Conservation (phyloP, 2,113 vertebrate genomes). For the Pithys albifrons region DNA sequence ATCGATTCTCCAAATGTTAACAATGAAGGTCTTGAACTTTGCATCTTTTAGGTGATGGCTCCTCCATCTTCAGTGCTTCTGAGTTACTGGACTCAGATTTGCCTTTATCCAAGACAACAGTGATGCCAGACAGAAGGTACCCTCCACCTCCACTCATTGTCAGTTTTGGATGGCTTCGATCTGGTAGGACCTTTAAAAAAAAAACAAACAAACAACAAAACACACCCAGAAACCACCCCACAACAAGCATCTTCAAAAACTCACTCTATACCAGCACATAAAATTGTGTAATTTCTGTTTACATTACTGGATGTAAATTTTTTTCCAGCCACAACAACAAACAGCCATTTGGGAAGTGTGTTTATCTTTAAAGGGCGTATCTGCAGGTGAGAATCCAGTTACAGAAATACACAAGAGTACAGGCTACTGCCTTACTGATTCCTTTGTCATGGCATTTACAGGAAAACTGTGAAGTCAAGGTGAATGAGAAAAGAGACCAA, state of each 20-base stretch:
- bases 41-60: constrained; percentile 86
- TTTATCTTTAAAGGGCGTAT: not conserved
- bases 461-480: not conserved
- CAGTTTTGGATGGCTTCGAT: constrained; percentile 92
- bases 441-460: not conserved
- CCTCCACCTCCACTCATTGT: constrained; percentile 95
- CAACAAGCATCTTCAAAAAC: not conserved
- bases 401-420: fast-evolving
- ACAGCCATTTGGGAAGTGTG: not conserved
- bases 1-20: constrained; percentile 29
- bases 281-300: not conserved
- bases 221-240: not conserved
- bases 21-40: constrained; percentile 79
- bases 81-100: constrained; percentile 43
- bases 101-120: constrained; percentile 74
- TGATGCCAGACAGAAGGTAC: constrained; percentile 91
- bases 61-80: constrained; percentile 67
- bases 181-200: constrained; percentile 86
- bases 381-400: not conserved
- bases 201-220: not conserved
- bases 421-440: not conserved
- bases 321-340: not conserved
- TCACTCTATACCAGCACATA: not conserved
- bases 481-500: no score
- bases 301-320: fast-evolving